Evolutionary conservation across 2,797 vertebrate species (phyloP).

Genomic region (Peromyscus eremicus): DNA sequence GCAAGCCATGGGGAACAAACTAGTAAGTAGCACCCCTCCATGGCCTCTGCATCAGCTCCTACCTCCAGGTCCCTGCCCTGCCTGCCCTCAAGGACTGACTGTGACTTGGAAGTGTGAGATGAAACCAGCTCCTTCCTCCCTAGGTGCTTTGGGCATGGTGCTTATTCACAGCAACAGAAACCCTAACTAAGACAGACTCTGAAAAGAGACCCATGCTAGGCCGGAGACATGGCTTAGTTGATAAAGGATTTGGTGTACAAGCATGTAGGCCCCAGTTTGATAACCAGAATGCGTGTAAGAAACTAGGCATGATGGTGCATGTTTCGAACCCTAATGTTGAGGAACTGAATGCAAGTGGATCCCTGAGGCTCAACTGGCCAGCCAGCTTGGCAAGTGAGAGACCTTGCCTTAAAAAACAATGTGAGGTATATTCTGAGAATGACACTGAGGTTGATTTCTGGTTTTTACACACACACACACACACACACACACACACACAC

Average conservation of each 20-base stretch:
- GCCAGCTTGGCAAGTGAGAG: neutral
- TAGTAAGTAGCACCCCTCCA: neutral
- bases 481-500: neutral
- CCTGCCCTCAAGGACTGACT: neutral
- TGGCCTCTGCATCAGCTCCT: neutral
- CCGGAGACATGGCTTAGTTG: neutral
- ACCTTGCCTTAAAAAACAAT: neutral
- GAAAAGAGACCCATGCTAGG: neutral
- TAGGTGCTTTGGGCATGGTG: neutral
- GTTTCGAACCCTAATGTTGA: neutral
- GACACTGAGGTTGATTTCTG: neutral
- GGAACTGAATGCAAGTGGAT: neutral
- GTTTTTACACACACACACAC: neutral
- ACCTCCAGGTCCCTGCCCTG: neutral
- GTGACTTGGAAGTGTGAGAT: neutral
- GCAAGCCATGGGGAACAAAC: too few relatives aligned
- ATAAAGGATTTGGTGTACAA: too few relatives aligned
- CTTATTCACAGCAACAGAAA: neutral
- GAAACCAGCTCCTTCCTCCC: neutral
- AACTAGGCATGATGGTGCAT: neutral
- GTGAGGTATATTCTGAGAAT: neutral
- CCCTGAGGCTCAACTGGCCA: neutral
- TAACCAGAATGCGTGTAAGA: neutral
- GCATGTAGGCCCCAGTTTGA: neutral
- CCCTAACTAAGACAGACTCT: neutral